These are phyloP conservation scores for Halichondria panicea DNA, from an alignment of 37 sponge, comb jelly and placozoan species.

Conservation along the genomic window DNA sequence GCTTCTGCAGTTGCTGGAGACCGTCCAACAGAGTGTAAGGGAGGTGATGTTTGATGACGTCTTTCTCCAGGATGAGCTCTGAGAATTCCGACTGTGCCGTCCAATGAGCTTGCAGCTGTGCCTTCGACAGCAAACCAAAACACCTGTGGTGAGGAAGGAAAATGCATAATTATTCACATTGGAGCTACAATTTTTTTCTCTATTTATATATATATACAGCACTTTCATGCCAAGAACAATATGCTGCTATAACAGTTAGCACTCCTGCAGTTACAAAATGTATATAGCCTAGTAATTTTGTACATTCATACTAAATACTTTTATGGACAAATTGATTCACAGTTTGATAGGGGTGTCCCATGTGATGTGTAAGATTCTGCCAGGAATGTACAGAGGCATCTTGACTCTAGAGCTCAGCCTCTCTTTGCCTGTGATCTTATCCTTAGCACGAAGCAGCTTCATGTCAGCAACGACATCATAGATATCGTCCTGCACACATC, in stretches of 20 bases:
- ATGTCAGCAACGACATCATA: conserved; percentile 22
- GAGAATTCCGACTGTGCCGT: conserved; percentile 44
- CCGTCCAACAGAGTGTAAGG: conserved; percentile 5
- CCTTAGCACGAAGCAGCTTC: not conserved
- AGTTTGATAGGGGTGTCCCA: not conserved
- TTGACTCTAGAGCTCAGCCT: not conserved
- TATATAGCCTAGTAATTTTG: too few species aligned
- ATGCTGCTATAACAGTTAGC: too few species aligned
- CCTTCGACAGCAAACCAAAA: not conserved
- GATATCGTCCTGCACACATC: conserved; percentile 33
- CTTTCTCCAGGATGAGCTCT: conserved; percentile 21
- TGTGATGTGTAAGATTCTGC: conserved; percentile 59
- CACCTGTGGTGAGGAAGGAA: not conserved
- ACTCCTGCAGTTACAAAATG: too few species aligned
- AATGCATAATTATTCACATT: not conserved
- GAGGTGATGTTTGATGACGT: conserved; percentile 41
- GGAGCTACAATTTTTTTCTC: too few species aligned
- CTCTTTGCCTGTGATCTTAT: conserved; percentile 44
- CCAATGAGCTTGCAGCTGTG: conserved; percentile 24
- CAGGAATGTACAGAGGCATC: conserved; percentile 45
- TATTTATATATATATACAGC: not conserved
- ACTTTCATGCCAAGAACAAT: too few species aligned
- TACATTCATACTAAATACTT: too few species aligned
- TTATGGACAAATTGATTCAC: conserved; percentile 7
- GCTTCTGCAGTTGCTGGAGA: conserved; percentile 16